These are phyloP conservation scores for Helogale parvula DNA, from an alignment of 2,113 vertebrate species.

Conservation along the genomic window DNA sequence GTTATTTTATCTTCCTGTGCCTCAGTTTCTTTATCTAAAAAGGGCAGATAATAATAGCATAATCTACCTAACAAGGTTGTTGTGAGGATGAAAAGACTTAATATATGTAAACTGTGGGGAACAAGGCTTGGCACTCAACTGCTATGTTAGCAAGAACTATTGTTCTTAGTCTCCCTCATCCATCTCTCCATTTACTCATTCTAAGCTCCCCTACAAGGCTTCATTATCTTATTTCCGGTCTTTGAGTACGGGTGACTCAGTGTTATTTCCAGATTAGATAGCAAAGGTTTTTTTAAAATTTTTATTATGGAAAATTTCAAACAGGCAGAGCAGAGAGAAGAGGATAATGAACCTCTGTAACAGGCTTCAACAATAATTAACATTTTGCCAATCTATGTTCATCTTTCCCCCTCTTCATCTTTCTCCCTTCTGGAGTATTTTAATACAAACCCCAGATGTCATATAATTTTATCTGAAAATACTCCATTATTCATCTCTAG, in stretches of 20 bases:
- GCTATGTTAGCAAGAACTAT: slow-evolving; percentile 11
- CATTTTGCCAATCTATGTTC: slow-evolving; percentile 60
- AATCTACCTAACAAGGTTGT: neutral
- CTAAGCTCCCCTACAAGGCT: slow-evolving; percentile 32
- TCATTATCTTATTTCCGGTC: slow-evolving; percentile 67
- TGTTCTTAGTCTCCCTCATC: slow-evolving; percentile 39
- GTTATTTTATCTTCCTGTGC: neutral
- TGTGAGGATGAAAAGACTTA: neutral
- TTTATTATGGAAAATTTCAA: slow-evolving; percentile 61
- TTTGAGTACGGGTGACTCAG: slow-evolving; percentile 54
- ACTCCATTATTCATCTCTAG: slow-evolving; percentile 33
- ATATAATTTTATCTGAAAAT: slow-evolving; percentile 57
- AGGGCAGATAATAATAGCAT: neutral
- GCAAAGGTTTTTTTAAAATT: neutral
- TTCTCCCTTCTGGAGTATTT: slow-evolving; percentile 33
- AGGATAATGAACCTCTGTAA: slow-evolving; percentile 59
- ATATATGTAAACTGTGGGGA: neutral
- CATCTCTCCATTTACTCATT: neutral
- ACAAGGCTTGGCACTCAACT: neutral
- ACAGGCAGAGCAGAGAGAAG: slow-evolving; percentile 27
- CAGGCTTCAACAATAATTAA: slow-evolving; percentile 50
- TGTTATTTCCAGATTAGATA: slow-evolving; percentile 56
- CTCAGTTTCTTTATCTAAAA: slow-evolving; percentile 40
- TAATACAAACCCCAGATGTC: slow-evolving; percentile 44
- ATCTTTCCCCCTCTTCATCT: neutral